Percentiles rank a stretch among this genome's conserved stretches.
phyloP scores from a whole-genome alignment of 1,140 invertebrate species.

The Sipha flava region DNA sequence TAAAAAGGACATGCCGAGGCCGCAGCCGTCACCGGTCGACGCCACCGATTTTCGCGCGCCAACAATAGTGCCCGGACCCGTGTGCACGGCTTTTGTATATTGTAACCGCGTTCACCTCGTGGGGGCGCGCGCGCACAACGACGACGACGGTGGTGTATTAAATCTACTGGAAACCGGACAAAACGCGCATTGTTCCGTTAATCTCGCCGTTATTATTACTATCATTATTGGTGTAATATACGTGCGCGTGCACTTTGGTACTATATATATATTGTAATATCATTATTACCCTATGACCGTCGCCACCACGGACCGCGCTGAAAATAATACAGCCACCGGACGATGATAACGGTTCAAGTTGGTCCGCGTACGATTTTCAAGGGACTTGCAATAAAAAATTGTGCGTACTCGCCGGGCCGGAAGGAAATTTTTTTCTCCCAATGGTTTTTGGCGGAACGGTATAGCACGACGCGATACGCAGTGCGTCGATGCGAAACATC shows the following conservation, averaged over 20 bases:
- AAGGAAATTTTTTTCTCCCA: no score
- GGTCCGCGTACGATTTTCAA: no score
- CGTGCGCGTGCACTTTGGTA: neutral
- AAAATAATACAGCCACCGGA: no score
- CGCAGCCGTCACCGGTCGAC: no score
- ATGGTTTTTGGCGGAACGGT: no score
- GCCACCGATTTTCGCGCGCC: neutral
- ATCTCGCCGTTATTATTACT: neutral
- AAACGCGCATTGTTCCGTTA: constrained; percentile 8
- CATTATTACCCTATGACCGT: neutral
- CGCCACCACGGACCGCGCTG: neutral
- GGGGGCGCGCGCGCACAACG: no score
- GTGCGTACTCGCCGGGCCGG: no score
- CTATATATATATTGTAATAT: neutral
- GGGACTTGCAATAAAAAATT: no score
- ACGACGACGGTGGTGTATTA: no score
- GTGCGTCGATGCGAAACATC: no score
- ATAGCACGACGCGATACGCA: no score
- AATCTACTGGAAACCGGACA: constrained; percentile 5
- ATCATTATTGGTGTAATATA: neutral
- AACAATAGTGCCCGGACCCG: neutral
- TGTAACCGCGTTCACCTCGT: neutral
- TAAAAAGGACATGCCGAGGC: neutral
- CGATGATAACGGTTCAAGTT: no score
- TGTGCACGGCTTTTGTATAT: neutral